Conservation (phyloP, 2,797 vertebrate species). For the Bucorvus abyssinicus region DNA sequence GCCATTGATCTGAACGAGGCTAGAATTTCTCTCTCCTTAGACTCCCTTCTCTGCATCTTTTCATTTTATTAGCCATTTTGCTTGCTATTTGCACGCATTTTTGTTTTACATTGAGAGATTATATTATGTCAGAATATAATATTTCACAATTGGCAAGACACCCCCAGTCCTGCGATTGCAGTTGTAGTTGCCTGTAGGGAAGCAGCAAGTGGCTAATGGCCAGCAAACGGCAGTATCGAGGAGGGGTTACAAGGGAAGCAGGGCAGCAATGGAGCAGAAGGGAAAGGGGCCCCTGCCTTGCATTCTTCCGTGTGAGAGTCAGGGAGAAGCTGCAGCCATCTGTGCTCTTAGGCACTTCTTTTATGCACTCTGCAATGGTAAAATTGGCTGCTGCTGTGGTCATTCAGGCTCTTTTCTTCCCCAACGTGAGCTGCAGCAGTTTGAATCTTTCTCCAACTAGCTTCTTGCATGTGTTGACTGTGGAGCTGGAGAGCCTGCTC, state of each 20-base stretch:
- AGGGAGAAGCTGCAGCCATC: conserved; percentile 31
- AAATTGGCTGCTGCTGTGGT: background rate
- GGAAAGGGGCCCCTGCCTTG: conserved; percentile 23
- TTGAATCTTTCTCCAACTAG: background rate
- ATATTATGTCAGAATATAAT: conserved; percentile 20
- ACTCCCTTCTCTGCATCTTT: background rate
- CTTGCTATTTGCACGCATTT: conserved; percentile 25
- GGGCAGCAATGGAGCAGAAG: background rate
- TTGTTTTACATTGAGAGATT: conserved; percentile 8
- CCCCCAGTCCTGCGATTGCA: background rate
- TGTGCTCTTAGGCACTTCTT: background rate
- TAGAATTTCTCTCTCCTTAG: conserved; percentile 25
- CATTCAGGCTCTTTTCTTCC: background rate
- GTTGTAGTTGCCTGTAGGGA: background rate
- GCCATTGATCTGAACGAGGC: background rate
- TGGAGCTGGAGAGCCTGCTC: background rate
- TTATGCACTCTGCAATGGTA: background rate
- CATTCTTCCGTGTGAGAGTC: background rate
- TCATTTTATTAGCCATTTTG: background rate
- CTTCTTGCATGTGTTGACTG: background rate
- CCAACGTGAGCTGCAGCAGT: fast-evolving
- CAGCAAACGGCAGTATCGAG: background rate
- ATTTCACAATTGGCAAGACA: conserved; percentile 33
- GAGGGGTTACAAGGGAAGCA: background rate
- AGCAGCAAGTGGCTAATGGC: background rate